A percentile compares a stretch with the other conserved stretches of the same genome.
Evolutionary conservation across 2,888 invertebrate species (phyloP).

Genomic region (Gnatocerus cornutus): DNA sequence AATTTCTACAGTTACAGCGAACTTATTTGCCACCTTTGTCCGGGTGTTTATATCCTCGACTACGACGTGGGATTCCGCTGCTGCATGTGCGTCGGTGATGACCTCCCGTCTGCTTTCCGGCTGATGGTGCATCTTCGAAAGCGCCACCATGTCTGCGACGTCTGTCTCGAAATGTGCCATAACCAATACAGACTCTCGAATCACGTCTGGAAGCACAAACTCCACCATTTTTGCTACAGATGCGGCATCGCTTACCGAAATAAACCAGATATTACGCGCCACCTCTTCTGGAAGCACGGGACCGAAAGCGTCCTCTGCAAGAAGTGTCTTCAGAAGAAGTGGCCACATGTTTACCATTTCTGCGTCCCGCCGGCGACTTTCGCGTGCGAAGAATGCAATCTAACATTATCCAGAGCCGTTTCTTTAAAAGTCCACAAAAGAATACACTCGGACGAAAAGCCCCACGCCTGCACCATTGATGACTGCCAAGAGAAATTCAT

Average conservation of each 20-base stretch:
- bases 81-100: conserved; percentile 84
- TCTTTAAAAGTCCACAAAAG: conserved; percentile 89
- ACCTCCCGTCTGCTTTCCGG: conserved; percentile 89
- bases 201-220: conserved; percentile 93
- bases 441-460: conserved; percentile 79
- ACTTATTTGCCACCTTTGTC: conserved; percentile 89
- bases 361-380: conserved; percentile 87
- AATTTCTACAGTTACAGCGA: conserved; percentile 92
- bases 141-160: conserved; percentile 89
- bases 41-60: conserved; percentile 80
- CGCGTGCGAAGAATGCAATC: conserved; percentile 86
- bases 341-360: conserved; percentile 94
- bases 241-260: conserved; percentile 92
- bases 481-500: conserved; percentile 85
- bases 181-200: conserved; percentile 87
- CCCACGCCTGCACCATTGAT: conserved; percentile 82
- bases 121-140: conserved; percentile 91
- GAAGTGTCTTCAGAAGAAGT: conserved; percentile 89
- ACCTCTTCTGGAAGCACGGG: conserved; percentile 94
- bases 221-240: conserved; percentile 89
- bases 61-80: conserved; percentile 85
- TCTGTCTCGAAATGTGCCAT: conserved; percentile 87
- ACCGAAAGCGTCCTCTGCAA: conserved; percentile 91
- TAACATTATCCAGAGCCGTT: conserved; percentile 84
- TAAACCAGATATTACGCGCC: conserved; percentile 90